These are phyloP conservation scores for Perodicticus potto DNA, from an alignment of 2,797 vertebrate genomes.

Conservation along the genomic window DNA sequence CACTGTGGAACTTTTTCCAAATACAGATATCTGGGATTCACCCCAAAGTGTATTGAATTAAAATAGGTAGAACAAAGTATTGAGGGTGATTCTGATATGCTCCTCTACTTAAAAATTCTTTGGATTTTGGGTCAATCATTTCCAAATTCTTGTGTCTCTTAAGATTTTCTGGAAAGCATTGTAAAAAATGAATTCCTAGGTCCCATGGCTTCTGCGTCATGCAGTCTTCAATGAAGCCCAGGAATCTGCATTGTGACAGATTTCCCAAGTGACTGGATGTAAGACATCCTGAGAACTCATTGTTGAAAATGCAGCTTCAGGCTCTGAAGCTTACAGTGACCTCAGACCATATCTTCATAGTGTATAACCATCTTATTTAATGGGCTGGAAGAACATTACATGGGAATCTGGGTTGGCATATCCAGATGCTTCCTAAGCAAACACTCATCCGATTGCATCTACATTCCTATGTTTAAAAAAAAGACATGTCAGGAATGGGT, in stretches of 20 bases:
- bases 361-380: not conserved
- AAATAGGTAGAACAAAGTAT: not conserved
- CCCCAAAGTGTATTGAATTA: not conserved
- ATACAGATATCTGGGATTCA: not conserved
- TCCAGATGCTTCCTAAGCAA: not conserved
- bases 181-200: not conserved
- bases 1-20: not conserved
- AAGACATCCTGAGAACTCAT: not conserved
- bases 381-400: not conserved
- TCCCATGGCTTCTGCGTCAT: not conserved
- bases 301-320: not conserved
- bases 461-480: not conserved
- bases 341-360: not conserved
- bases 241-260: not conserved
- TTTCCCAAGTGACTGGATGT: not conserved
- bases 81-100: not conserved
- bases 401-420: not conserved
- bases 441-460: not conserved
- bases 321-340: not conserved
- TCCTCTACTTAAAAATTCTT: not conserved
- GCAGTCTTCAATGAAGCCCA: not conserved
- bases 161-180: not conserved
- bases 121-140: not conserved
- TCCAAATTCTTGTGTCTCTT: not conserved
- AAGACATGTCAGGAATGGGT: not conserved